phyloP scores from a whole-genome alignment of 2,113 vertebrate species.

The Deroptyus accipitrinus region DNA sequence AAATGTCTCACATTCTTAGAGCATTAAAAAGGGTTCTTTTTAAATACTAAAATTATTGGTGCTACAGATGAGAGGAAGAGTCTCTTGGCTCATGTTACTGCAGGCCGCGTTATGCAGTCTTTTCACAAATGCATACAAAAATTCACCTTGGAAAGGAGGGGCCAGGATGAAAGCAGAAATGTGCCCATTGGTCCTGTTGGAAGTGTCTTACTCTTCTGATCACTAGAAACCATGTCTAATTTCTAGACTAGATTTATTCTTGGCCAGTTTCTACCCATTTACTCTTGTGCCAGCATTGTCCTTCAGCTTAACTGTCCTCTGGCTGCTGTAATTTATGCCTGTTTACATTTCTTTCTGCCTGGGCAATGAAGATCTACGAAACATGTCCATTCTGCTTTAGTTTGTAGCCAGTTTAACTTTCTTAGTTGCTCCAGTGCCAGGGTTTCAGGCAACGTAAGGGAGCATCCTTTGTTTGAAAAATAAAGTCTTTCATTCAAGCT shows the following conservation, averaged over 20 bases:
- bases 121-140: neutral
- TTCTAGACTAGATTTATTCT: slow-evolving; percentile 44
- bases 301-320: slow-evolving; percentile 56
- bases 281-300: slow-evolving; percentile 54
- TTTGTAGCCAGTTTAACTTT: slow-evolving; percentile 43
- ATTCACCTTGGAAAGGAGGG: neutral
- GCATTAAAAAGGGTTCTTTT: neutral
- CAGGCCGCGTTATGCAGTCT: neutral
- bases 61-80: neutral
- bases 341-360: slow-evolving; percentile 44
- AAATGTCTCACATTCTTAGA: neutral
- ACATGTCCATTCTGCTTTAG: slow-evolving; percentile 42
- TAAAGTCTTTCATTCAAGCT: neutral
- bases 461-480: slow-evolving; percentile 26
- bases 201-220: neutral
- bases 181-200: neutral
- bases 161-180: neutral
- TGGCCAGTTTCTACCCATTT: neutral
- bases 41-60: neutral
- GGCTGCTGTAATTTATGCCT: slow-evolving; percentile 49
- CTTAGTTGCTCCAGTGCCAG: slow-evolving; percentile 12
- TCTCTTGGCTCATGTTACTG: neutral
- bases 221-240: neutral
- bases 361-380: slow-evolving; percentile 60
- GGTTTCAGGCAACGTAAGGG: neutral